Evolutionary conservation across 2,113 vertebrate genomes (phyloP).

Genomic region (Cottus gobio): DNA sequence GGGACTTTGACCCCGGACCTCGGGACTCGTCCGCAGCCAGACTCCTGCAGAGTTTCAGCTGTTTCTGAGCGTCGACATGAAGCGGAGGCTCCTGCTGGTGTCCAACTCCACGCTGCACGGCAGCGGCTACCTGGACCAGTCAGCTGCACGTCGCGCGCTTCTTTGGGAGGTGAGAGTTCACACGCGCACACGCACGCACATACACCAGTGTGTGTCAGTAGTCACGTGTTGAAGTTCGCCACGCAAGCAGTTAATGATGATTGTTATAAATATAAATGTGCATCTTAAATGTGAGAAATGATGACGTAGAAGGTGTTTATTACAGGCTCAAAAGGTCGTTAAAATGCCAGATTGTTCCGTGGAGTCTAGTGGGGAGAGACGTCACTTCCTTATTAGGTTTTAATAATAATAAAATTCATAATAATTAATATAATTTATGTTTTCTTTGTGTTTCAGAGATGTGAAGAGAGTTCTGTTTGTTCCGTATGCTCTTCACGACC

Average conservation of each 20-base stretch:
- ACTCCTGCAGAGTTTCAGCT: background rate
- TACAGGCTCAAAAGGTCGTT: background rate
- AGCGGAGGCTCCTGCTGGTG: conserved; percentile 83
- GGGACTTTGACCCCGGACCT: conserved; percentile 35
- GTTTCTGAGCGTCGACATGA: conserved; percentile 35
- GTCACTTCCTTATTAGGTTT: background rate
- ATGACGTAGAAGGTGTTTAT: background rate
- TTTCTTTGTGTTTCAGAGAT: conserved; percentile 67
- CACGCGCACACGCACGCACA: no score
- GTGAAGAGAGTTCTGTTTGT: conserved; percentile 87
- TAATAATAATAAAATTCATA: background rate
- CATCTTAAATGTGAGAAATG: background rate
- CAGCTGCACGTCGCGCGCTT: conserved; percentile 82
- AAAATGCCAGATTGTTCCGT: background rate
- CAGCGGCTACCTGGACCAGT: conserved; percentile 86
- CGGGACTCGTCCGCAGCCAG: background rate
- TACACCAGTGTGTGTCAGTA: no score
- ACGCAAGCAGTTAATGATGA: background rate
- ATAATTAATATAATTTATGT: background rate
- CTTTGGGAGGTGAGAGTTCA: conserved; percentile 81
- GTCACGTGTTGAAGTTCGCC: background rate
- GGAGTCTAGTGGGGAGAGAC: background rate
- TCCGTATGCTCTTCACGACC: conserved; percentile 88
- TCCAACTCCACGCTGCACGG: conserved; percentile 89
- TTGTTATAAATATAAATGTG: no score